Base-by-base conservation (phyloP, 2,888 invertebrate genomes). In the Peribatodes rhomboidaria region DNA sequence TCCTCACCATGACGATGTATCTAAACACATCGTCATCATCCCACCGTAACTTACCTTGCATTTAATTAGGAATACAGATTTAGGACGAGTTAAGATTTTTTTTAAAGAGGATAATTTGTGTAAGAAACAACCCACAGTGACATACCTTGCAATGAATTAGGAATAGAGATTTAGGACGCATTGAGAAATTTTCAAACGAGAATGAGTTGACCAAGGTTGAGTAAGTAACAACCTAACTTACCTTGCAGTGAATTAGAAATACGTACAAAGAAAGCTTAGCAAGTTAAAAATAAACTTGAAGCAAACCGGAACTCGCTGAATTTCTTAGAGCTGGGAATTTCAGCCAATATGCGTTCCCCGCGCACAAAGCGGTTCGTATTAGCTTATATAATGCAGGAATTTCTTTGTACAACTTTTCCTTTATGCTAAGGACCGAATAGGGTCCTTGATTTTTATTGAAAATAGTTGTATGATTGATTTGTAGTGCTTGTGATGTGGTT, bases 341-440 rank as follows among this genome's bases (percentile, higher is more conserved):
- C 27, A 42, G 55, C 27, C 61, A 56, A 61, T 56, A 44, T 41
- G 42, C 44, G 35, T 52, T 46, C 47, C 11, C 14, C 33, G 55
- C 47, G 33, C 50, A 56, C 56, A 52, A 56, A 62, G 56, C 42
- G 44, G n/a, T 35, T 46, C 55, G 55, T 56, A 55, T 61, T 56
- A 61, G 35, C 42, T 55, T 56, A 49, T 56, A 49, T 50, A 62
- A 62, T 41, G 52, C 52, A 27, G 44, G 52, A 56, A 62, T 62
- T 52, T 42, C 44, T 57, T 52, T 57, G 52, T 39, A 46, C 35
- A 62, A 62, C 31, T 57, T 62, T 62, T 44, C 57, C 41, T 61
- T 61, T 55, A 55, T 61, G 41, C 20, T 13, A 33, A 47, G 18
- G 50, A 50, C 35, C n/a, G 37, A 50, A 16, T 41, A 9, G 42